These are phyloP conservation scores for Beris morrisii DNA, from an alignment of 2,888 invertebrate genomes.

Conservation along the genomic window DNA sequence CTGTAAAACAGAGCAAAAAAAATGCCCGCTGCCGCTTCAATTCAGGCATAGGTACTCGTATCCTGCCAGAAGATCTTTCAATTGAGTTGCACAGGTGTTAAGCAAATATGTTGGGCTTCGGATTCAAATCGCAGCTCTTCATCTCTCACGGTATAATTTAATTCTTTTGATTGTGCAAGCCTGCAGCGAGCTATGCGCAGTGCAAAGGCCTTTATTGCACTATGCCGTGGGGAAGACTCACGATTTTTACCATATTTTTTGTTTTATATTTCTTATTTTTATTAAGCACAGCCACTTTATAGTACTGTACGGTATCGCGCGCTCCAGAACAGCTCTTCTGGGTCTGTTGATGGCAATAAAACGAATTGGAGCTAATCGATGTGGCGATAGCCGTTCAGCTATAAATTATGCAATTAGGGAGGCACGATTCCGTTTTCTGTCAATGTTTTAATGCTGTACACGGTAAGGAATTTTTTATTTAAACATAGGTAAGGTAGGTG, in stretches of 20 bases:
- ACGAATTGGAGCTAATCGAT: conserved; percentile 34
- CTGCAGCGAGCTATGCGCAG: conserved; percentile 23
- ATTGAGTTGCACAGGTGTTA: conserved; percentile 37
- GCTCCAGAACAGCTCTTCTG: conserved; percentile 19
- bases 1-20: no score
- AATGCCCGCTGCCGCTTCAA: no score
- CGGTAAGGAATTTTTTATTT: conserved; percentile 25
- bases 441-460: conserved; percentile 35
- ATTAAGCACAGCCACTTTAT: background rate
- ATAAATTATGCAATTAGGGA: conserved; percentile 45
- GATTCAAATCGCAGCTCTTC: conserved; percentile 30
- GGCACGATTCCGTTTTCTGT: conserved; percentile 42
- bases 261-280: conserved; percentile 11
- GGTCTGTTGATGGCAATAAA: conserved; percentile 24
- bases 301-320: background rate
- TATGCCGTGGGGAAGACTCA: conserved; percentile 28
- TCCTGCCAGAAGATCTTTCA: conserved; percentile 30
- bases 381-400: conserved; percentile 37
- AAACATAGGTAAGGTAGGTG: conserved; percentile 3
- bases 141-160: conserved; percentile 36
- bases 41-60: conserved; percentile 2
- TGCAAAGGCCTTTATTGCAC: conserved; percentile 6
- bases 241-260: conserved; percentile 21
- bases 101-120: conserved; percentile 32
- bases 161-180: conserved; percentile 31